Percentiles rank a stretch among this genome's conserved stretches.
Evolutionary conservation across 2,113 vertebrate species (phyloP).

Genomic region (Opisthocomus hoazin): DNA sequence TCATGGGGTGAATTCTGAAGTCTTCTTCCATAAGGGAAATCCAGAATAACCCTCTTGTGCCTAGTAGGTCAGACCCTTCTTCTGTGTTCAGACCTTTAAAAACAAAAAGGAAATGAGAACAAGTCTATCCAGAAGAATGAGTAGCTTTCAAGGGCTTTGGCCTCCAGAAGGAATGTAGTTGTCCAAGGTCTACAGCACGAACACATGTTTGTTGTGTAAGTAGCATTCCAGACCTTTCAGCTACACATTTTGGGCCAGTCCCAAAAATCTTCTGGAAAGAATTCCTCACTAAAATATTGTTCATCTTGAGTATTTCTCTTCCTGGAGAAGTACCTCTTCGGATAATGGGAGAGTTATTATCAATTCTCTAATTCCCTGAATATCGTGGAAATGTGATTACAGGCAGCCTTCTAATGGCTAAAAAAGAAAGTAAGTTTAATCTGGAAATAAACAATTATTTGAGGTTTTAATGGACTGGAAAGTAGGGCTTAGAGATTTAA

Average conservation of each 20-base stretch:
- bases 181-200: neutral
- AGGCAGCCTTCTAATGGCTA: constrained; percentile 18
- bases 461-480: constrained; percentile 61
- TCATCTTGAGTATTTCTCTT: constrained; percentile 30
- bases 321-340: neutral
- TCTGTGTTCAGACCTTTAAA: neutral
- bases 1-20: neutral
- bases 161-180: constrained; percentile 3
- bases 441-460: constrained; percentile 58
- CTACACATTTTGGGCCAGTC: constrained; percentile 5
- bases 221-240: constrained; percentile 48
- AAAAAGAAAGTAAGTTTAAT: constrained; percentile 45
- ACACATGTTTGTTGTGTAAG: constrained; percentile 40
- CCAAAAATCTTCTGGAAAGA: constrained; percentile 53
- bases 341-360: constrained; percentile 34
- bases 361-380: constrained; percentile 44
- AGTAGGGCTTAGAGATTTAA: constrained; percentile 49
- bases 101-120: neutral
- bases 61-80: neutral
- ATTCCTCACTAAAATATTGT: constrained; percentile 9
- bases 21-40: neutral
- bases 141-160: neutral
- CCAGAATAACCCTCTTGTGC: neutral
- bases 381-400: constrained; percentile 38
- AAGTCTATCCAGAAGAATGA: neutral